A percentile compares a stretch with the other conserved stretches of the same genome.
Evolutionary conservation across 2,888 invertebrate species (phyloP).

Genomic region (Drosophila anomelani): DNA sequence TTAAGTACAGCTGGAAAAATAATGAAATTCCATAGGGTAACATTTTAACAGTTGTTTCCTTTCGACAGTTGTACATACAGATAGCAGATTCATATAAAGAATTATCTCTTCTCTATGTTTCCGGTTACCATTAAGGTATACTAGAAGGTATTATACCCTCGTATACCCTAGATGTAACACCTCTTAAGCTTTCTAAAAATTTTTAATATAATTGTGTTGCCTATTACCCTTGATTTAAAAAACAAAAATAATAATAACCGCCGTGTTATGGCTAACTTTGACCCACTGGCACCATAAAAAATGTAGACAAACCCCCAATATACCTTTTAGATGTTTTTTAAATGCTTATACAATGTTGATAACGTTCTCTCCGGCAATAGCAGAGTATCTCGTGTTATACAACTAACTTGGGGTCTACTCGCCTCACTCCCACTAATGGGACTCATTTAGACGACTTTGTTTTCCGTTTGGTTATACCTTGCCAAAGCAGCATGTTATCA

Average conservation of each 20-base stretch:
- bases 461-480: background rate
- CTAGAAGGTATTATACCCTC: too few species aligned
- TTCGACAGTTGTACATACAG: background rate
- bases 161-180: too few species aligned
- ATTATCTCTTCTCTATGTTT: background rate
- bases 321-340: background rate
- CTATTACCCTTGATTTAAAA: too few species aligned
- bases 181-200: too few species aligned
- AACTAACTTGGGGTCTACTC: background rate
- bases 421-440: conserved; percentile 9
- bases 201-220: too few species aligned
- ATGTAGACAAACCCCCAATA: background rate
- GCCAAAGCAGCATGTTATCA: background rate
- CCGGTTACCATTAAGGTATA: background rate
- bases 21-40: background rate
- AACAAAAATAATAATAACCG: too few species aligned
- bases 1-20: background rate
- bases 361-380: background rate
- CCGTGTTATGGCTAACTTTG: background rate
- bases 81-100: background rate
- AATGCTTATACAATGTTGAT: background rate
- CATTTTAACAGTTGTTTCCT: background rate
- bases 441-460: conserved; percentile 11
- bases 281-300: too few species aligned
- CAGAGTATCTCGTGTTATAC: conserved; percentile 24